Base-by-base conservation (phyloP, 1,140 invertebrate species). In the Drosophila subpulchrella region DNA sequence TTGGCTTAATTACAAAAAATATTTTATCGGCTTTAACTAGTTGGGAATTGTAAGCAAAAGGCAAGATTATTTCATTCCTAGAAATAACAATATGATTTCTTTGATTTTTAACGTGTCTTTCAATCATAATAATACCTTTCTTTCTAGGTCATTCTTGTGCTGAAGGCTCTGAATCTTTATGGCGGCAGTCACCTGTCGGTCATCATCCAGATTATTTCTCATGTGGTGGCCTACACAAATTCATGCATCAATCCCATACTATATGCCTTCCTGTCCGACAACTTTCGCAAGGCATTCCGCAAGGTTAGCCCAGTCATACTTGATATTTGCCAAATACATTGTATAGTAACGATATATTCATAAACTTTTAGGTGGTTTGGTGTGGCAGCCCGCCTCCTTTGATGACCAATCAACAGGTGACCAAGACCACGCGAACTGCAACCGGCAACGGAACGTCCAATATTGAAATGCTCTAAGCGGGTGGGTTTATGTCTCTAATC, bases 241-340 rank as follows among this genome's bases (percentile, higher is more conserved):
- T 97, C 97, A 73, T 98, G 98, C 89, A 96, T 99, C 65, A 99
- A 99, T 92, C 98, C 98, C 0, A 97, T 99, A 66, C 94, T 99
- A n/a, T 99, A 99, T 93, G 98, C 97, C 0, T 97, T 97, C 82
- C 93, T 97, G 0, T 97, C 96, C 3, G 96, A 97, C 63, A 97
- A 97, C 83, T 97, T 97, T 91, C 94, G 96, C 13, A 96, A 97
- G 91, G 96, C 96, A n/a, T 97, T 97, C 90, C 93, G 94, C 30
- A 96, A 96, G 92, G 92, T 92, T 56, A 66, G 30, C 10, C 11
- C 34, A n/a, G 17, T 15, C 11, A 32, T 27, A 6, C 34, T 10
- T 1, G 5, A 24, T 10, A 24, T 12, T 13, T 17, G 1, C 5
- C 7, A 11, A 4, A 2, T 6, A n/a, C 0, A 1, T 17, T 15